A percentile compares a stretch with the other conserved stretches of the same genome.
These are phyloP conservation scores for Diploscapter pachys DNA, from an alignment of 1,140 invertebrate species.

Conservation along the genomic window DNA sequence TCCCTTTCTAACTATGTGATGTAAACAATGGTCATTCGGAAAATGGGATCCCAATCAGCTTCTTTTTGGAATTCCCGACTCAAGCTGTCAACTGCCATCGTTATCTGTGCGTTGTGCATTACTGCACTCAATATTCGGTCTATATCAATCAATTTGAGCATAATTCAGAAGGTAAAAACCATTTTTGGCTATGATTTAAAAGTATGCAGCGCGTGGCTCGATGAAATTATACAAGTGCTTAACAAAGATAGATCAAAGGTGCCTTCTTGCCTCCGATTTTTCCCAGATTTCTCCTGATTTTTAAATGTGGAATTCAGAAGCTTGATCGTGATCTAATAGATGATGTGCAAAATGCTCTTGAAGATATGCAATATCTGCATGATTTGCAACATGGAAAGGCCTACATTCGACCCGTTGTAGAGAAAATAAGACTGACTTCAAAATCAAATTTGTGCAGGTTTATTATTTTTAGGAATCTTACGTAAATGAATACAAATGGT, in stretches of 20 bases:
- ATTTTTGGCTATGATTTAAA: too few species aligned
- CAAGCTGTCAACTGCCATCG: slow-evolving; percentile 3
- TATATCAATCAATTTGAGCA: too few species aligned
- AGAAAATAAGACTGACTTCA: not conserved
- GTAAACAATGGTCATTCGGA: not conserved
- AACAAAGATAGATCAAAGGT: too few species aligned
- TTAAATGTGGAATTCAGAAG: not conserved
- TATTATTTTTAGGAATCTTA: not conserved
- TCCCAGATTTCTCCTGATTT: too few species aligned
- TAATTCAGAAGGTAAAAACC: too few species aligned
- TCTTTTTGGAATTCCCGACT: slow-evolving; percentile 34
- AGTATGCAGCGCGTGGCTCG: too few species aligned
- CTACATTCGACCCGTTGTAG: slow-evolving; percentile 18
- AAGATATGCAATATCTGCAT: slow-evolving; percentile 31
- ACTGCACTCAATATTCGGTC: too few species aligned
- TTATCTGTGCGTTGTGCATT: too few species aligned
- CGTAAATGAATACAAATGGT: slow-evolving; percentile 17
- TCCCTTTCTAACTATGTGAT: slow-evolving; percentile 5
- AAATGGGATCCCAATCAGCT: slow-evolving; percentile 6
- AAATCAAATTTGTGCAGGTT: too few species aligned
- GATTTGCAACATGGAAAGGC: slow-evolving; percentile 20
- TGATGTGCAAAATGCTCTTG: slow-evolving; percentile 30
- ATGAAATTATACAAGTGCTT: too few species aligned
- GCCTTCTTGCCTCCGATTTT: too few species aligned
- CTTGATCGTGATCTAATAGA: slow-evolving; percentile 14